Percentiles rank a stretch among this genome's conserved stretches.
Evolutionary conservation across 1,140 invertebrate species (phyloP).

Genomic region (Drusus annulatus): DNA sequence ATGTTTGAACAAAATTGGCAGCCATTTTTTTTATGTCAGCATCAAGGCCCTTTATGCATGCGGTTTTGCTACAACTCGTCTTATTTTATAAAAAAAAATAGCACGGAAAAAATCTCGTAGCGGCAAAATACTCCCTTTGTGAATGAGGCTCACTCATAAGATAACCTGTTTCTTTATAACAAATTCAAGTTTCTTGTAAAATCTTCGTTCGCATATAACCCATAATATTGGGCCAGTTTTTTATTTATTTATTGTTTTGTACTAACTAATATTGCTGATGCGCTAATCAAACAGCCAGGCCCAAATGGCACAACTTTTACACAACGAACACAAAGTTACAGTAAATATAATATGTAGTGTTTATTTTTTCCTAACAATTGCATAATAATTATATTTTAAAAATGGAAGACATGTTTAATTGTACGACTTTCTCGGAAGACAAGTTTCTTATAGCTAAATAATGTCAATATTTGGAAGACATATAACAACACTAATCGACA

Average conservation of each 20-base stretch:
- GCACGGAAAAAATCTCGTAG: no score
- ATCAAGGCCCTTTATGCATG: no score
- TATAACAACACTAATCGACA: not conserved
- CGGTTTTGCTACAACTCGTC: no score
- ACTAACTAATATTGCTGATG: not conserved
- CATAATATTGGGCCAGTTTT: not conserved
- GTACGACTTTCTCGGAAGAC: constrained; percentile 27
- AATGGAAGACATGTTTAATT: constrained; percentile 28
- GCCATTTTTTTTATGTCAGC: no score
- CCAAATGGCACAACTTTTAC: not conserved
- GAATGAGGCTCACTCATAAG: no score
- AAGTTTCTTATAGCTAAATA: constrained; percentile 25
- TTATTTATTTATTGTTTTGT: not conserved
- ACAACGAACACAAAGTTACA: not conserved
- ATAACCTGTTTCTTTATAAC: no score
- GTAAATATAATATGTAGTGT: not conserved
- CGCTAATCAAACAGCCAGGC: not conserved
- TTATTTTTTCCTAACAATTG: no score
- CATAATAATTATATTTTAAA: constrained; percentile 7
- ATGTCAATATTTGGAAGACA: constrained; percentile 17
- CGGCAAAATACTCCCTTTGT: no score
- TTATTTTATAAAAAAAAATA: no score
- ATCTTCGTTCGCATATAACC: no score
- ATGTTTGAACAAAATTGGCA: no score
- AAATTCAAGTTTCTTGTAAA: no score